Evolutionary conservation across 2,888 invertebrate species (phyloP), one percentile per base, ranked within the genome.

Genomic region (Agrotis clavis): DNA sequence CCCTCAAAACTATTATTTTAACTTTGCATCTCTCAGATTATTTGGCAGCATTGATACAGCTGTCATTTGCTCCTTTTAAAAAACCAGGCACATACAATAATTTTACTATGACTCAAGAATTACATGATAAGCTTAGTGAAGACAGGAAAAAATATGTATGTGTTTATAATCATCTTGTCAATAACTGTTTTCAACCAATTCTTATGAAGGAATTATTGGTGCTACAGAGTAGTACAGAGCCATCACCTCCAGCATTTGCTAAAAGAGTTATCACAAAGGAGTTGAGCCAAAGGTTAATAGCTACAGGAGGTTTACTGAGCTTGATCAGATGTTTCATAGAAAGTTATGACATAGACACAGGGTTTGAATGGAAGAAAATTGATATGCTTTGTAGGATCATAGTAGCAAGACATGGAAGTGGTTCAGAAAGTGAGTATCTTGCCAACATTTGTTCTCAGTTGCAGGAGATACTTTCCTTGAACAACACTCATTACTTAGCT

Each of bases 181-280:
- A 89, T 25, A 96, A 96, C 71, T 97, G 97, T 71, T 97, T 97
- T 83, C 97, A 97, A 86, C 96, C 97, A 35, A 91, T 96, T 62
- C 93, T 98, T 48, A 97, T 98, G 88, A 97, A 97, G 87, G 98
- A 98, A 90, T 94, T 98, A n/a, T 96, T 98, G 92, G 94, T 97
- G 57, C 93, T 98, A 50, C 97, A 97, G 86, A 97, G 97, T 89
- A 90, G 93, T 18, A 91, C 89, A 69, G 93, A 96, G 50, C 95
- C 97, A n/a, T 65, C 86, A 18, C 93, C 96, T 35, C 98, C 98
- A 4, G 88, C 87, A 16, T 98, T 98, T 97, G 96, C 98, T 56
- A 97, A 97, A 87, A 96, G 94, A 90, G 94, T 96, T 16, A 97
- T 98, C 82, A 95, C 97, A 45, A 96, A 95, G 77, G 97, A 97